These are phyloP conservation scores for Cordilura impudica DNA, from an alignment of 2,888 invertebrate species.

Conservation along the genomic window DNA sequence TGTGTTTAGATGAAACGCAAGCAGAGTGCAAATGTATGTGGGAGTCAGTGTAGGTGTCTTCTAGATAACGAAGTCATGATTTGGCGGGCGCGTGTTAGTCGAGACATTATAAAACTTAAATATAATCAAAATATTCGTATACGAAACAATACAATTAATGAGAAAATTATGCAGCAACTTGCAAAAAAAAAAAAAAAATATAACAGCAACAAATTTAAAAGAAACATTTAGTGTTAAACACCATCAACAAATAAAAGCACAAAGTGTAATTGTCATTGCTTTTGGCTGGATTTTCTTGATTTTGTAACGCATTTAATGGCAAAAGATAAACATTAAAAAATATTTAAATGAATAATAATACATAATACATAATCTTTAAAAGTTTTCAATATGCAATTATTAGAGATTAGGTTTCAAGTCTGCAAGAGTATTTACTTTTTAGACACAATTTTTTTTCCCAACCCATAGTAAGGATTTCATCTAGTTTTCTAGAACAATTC, in stretches of 20 bases:
- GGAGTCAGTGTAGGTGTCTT: constrained; percentile 1
- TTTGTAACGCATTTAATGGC: background rate
- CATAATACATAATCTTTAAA: background rate
- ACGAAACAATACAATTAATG: constrained; percentile 42
- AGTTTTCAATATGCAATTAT: too few relatives aligned
- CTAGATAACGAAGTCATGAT: background rate
- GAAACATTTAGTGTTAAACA: background rate
- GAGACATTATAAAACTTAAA: background rate
- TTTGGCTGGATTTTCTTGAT: constrained; percentile 4
- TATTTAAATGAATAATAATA: background rate
- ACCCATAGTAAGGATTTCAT: too few relatives aligned
- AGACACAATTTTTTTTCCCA: too few relatives aligned
- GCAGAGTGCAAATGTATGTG: background rate
- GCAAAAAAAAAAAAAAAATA: background rate
- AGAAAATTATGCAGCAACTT: constrained; percentile 41
- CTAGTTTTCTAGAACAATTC: too few relatives aligned
- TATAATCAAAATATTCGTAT: background rate
- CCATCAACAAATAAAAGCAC: background rate
- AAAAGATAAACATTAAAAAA: background rate
- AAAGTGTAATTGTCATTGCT: background rate
- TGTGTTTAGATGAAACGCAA: background rate
- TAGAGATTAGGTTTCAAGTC: too few relatives aligned
- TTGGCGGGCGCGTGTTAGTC: constrained; percentile 41
- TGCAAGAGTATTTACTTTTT: too few relatives aligned
- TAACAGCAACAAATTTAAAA: too few relatives aligned